These are phyloP conservation scores for Menura novaehollandiae DNA, from an alignment of 2,113 vertebrate genomes.

Conservation along the genomic window DNA sequence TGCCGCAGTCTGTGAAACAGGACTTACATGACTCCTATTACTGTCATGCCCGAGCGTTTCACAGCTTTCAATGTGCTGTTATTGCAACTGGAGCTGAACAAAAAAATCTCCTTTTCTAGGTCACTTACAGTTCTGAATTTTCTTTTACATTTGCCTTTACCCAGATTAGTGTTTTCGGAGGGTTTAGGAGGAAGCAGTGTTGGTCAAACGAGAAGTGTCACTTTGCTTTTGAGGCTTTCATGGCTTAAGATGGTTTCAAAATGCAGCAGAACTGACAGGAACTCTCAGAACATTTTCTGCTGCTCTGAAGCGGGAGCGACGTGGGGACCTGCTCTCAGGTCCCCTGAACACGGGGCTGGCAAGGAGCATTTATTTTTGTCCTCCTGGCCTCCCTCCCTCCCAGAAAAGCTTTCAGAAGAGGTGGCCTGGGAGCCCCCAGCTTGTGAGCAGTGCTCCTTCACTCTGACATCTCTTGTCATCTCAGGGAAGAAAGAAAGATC, in stretches of 20 bases:
- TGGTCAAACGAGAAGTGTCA: background rate
- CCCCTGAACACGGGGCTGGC: background rate
- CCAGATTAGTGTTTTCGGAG: background rate
- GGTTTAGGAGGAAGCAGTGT: background rate
- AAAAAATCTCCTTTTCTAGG: slow-evolving; percentile 18
- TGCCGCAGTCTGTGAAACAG: background rate
- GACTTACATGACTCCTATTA: background rate
- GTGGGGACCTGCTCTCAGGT: background rate
- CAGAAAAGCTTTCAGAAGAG: background rate
- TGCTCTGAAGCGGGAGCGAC: background rate
- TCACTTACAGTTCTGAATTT: background rate
- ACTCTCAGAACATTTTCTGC: background rate
- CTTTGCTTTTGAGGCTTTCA: background rate
- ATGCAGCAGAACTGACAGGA: slow-evolving; percentile 14
- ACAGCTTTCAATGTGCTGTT: background rate
- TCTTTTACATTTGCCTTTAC: background rate
- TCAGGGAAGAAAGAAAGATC: background rate
- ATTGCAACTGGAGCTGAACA: background rate
- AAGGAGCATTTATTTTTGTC: background rate
- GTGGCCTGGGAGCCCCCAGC: background rate
- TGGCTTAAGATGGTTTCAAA: background rate
- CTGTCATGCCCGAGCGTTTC: background rate
- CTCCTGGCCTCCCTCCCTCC: background rate
- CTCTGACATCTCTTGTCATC: background rate
- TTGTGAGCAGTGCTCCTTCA: background rate